phyloP scores from a whole-genome alignment of 2,113 vertebrate species.

The Ursus arctos region DNA sequence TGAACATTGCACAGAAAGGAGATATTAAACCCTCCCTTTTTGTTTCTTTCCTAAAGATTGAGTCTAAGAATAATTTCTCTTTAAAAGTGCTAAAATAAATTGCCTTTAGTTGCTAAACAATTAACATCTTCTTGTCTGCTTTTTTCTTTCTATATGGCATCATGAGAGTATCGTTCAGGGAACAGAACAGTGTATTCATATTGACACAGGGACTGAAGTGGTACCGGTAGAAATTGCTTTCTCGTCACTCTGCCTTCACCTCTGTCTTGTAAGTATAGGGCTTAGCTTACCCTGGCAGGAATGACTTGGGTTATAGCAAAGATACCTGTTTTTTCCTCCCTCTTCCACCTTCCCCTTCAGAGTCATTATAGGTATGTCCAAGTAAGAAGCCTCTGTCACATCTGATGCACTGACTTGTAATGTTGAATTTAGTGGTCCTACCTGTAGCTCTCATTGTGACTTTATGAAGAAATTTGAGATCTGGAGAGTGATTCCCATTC shows the following conservation, averaged over 20 bases:
- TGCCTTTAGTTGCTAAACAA: neutral
- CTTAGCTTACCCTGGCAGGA: neutral
- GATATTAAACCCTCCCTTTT: neutral
- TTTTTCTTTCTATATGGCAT: neutral
- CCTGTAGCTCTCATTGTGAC: neutral
- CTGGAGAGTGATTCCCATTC: neutral
- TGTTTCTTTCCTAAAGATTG: neutral
- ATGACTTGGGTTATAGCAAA: neutral
- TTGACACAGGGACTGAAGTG: neutral
- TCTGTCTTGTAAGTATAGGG: neutral
- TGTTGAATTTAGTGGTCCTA: neutral
- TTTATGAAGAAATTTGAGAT: neutral
- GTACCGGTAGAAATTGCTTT: neutral
- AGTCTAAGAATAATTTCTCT: slow-evolving; percentile 28
- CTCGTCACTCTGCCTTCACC: neutral
- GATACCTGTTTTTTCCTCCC: neutral
- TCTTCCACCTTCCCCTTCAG: neutral
- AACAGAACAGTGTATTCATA: neutral
- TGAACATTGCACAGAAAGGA: neutral
- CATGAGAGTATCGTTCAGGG: neutral
- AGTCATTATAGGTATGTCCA: neutral
- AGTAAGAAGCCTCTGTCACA: neutral
- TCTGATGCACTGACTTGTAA: neutral
- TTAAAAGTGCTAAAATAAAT: slow-evolving; percentile 1
- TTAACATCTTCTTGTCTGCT: neutral